Base-by-base conservation (phyloP, 2,888 invertebrate genomes). In the Aspidapion aeneum region DNA sequence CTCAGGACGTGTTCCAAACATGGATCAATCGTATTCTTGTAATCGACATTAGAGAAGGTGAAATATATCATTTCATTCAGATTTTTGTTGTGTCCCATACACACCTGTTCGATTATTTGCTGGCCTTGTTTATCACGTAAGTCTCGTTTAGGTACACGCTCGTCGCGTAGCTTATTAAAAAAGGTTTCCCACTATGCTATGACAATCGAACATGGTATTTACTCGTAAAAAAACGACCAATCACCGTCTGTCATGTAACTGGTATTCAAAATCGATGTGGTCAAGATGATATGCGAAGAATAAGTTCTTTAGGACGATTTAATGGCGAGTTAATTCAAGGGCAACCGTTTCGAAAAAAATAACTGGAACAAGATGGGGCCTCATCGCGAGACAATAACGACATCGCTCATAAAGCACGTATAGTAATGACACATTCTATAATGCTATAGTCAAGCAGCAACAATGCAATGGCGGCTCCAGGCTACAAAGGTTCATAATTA, bases 181-280 rank as follows among this genome's bases (percentile, higher is more conserved):
- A 63, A 55, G 35, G 52, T 57, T 66, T 63, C 66, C 66, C 66
- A 66, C 63, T 66, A 66, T 57, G 66, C 63, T 66, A 63, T 66
- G 66, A 66, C 66, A 66, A 66, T 66, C 66, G 66, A 66, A 66
- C 66, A 66, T 55, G 63, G 63, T 61, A 66, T 63, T 66, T 63
- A 63, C 57, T 58, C 18, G 54, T 59, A 61, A 66, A 66, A 66
- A 66, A 59, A 52, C 18, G 18, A 58, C 50, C 66, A 66, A 66
- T 66, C 66, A 63, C 63, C 63, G n/a, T 66, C 61, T 63, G 66
- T 66, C 66, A 63, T 66, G 66, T 66, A 63, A 63, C 57, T 61
- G 66, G 66, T 66, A 63, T 66, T 66, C 66, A 66, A 63, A 66
- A 66, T 66, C 63, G 63, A 66, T 63, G 66, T 61, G 63, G 66